Base-by-base conservation (phyloP, 2,797 vertebrate genomes). In the Ctenopoma kingsleyae region DNA sequence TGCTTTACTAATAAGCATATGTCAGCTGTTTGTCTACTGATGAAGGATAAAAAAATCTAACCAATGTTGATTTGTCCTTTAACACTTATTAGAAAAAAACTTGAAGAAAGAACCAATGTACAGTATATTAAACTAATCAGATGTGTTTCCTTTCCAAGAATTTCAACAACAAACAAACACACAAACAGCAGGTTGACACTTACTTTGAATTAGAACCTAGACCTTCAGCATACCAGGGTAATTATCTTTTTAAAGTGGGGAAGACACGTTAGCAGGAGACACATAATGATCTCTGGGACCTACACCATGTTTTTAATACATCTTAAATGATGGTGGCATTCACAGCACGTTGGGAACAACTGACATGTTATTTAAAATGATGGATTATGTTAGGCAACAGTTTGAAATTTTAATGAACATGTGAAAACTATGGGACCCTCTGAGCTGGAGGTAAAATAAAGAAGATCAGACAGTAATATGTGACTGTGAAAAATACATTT, bases 1-100 rank as follows among this genome's bases (percentile, higher is more conserved):
- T 82, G 64, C 85, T 71, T 78, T 80, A 54, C 67, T 84, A 80
- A 84, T 75, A 70, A 87, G 77, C 81, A 82, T 79, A 80, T 84
- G 79, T 82, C 84, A 78, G 63, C 85, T 75, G 71, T 89, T 74
- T 73, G 61, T 59, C 30, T 58, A 17, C 27, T 56, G 30, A 52
- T 7, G 25, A 60, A 50, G 19, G 10, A n/a, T 25, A 49, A 54
- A 2, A n/a, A 62, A 41, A 17, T 38, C 4, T 50, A 64, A 52
- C 53, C 38, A 53, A 62, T 41, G 68, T 71, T 76, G 16, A 47
- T 80, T 74, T 82, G 56, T 47, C 47, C n/a, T 8, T 7, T 3
- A 38, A 60, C 53, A 68, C 67, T 62, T 49, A 58, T 47, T 8
- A 47, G 67, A 60, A 38, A 5, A 44, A 17, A 43, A 17, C n/a